Base-by-base conservation (phyloP, 2,888 invertebrate species). In the Athalia cordata region DNA sequence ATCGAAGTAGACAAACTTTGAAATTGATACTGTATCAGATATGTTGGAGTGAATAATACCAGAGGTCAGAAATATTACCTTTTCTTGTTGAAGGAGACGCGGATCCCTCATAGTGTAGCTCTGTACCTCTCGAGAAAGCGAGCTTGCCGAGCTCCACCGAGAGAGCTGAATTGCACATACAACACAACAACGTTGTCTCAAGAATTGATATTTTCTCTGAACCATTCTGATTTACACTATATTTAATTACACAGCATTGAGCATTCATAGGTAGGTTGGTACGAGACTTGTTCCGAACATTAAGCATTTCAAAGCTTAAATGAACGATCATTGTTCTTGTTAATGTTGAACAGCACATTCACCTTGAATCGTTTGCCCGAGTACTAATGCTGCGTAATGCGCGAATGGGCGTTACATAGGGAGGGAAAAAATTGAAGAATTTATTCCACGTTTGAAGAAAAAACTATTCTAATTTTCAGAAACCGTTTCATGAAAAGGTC, bases 71-170 rank as follows among this genome's bases (percentile, higher is more conserved):
- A 82, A 79, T 79, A 86, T 90, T 90, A 90, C 90, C 90, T 90
- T 90, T 84, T 87, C 87, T 84, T 87, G 87, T 84, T 87, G 89
- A 82, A 86, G 87, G 86, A 86, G 89, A 86, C 87, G 89, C 90
- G 89, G 90, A 90, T 89, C 90, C 89, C 89, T 90, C 90, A 91
- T 90, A 90, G 92, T 93, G 91, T 92, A 93, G 90, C 90, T 92
- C 89, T 92, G 93, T 87, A 93, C 93, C 88, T 93, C 93, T 89
- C 92, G 91, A 85, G 93, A 93, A 85, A 93, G 90, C 86, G 93
- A 93, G 91, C 93, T 93, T 91, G 92, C 90, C 81, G 93, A 93
- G 90, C 93, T 93, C 92, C 93, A 93, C 90, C 93, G 92, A 91
- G 93, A 93, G 90, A 93, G 91, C 92, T 93, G 91, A 86, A 89